phyloP scores from a whole-genome alignment of 2,888 invertebrate species.

The Parnassius apollo region DNA sequence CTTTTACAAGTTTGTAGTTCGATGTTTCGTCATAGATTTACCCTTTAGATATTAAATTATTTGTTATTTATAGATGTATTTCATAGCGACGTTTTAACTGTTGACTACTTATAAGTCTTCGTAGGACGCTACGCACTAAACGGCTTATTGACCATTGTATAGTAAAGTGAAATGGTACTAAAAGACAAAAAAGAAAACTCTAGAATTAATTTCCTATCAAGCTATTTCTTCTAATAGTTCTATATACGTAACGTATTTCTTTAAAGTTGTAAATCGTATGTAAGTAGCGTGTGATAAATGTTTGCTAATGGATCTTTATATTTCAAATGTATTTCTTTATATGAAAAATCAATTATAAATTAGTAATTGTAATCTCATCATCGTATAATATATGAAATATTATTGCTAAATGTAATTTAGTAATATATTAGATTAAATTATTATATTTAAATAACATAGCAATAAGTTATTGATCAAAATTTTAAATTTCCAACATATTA shows the following conservation, averaged over 20 bases:
- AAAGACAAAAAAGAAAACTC: not conserved
- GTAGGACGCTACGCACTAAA: conserved; percentile 52
- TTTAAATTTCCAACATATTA: too few relatives aligned
- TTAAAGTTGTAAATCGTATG: conserved; percentile 11
- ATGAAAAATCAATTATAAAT: conserved; percentile 1
- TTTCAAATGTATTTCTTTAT: conserved; percentile 4
- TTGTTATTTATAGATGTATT: conserved; percentile 58
- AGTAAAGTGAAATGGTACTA: conserved; percentile 1
- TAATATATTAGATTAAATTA: not conserved
- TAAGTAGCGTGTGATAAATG: conserved; percentile 9
- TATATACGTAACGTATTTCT: conserved; percentile 29
- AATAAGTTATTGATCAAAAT: too few relatives aligned
- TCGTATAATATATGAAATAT: not conserved
- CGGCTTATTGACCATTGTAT: conserved; percentile 22
- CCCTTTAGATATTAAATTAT: conserved; percentile 53
- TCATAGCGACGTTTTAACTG: conserved; percentile 67
- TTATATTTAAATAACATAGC: not conserved
- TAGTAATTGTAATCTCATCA: not conserved
- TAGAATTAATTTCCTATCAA: conserved; percentile 3
- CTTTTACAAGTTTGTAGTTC: conserved; percentile 71
- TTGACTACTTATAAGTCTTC: conserved; percentile 75
- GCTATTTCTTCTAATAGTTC: conserved; percentile 29
- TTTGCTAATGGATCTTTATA: conserved; percentile 10
- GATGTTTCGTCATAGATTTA: conserved; percentile 62
- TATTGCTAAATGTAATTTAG: not conserved